A percentile compares a stretch with the other conserved stretches of the same genome.
Conservation (phyloP, 2,888 invertebrate species). For the Lasioglossum lativentre region DNA sequence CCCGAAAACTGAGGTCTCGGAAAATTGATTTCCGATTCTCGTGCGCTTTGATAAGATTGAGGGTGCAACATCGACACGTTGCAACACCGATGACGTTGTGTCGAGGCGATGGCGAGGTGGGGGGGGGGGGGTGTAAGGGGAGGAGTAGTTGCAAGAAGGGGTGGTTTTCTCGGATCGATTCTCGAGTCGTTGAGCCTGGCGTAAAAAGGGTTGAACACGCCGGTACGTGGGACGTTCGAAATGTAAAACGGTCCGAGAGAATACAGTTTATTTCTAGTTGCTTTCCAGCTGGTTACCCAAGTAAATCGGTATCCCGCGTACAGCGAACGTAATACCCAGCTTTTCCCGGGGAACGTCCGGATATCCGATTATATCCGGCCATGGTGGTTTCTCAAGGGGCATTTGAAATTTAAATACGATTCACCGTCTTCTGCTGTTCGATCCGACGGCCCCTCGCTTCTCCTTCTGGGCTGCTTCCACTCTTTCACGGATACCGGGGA, state of each 20-base stretch:
- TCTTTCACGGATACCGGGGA: conserved; percentile 1
- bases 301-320: conserved; percentile 68
- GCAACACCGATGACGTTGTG: background rate
- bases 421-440: conserved; percentile 57
- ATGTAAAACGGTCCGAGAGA: conserved; percentile 36
- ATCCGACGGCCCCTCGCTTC: conserved; percentile 25
- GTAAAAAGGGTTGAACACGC: conserved; percentile 28
- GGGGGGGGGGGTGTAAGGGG: background rate
- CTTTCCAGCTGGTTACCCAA: conserved; percentile 66
- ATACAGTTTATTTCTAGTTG: conserved; percentile 60
- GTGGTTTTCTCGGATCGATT: conserved; percentile 35
- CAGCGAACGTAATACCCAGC: conserved; percentile 65
- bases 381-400: conserved; percentile 68
- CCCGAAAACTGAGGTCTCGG: background rate
- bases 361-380: conserved; percentile 76
- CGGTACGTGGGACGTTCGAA: conserved; percentile 14
- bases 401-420: conserved; percentile 80
- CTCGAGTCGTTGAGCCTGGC: conserved; percentile 12
- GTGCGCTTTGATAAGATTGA: conserved; percentile 12
- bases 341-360: conserved; percentile 73
- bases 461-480: background rate
- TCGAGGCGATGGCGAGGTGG: background rate
- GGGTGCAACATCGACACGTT: conserved; percentile 3
- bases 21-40: background rate
- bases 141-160: background rate